Evolutionary conservation across 2,797 vertebrate species (phyloP).

Genomic region (Hipposideros larvatus): DNA sequence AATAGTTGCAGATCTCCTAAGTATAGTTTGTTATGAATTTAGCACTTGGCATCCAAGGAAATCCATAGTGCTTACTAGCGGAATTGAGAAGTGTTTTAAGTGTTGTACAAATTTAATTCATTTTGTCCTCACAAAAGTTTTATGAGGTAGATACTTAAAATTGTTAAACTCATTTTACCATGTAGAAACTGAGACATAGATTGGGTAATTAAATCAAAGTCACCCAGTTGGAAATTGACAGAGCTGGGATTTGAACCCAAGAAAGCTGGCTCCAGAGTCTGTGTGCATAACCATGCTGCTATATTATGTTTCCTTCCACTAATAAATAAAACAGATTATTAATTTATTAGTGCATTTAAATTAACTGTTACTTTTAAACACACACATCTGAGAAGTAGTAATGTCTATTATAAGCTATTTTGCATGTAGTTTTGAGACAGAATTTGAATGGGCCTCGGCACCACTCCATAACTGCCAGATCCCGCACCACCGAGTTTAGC

Average conservation of each 20-base stretch:
- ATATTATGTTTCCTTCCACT: not conserved
- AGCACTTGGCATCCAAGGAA: not conserved
- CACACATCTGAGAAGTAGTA: not conserved
- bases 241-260: not conserved
- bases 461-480: too few relatives aligned
- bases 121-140: not conserved
- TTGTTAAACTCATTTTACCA: not conserved
- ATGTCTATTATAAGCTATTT: not conserved
- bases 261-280: not conserved
- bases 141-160: not conserved
- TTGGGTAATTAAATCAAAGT: not conserved
- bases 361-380: not conserved
- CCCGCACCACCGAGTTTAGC: too few relatives aligned
- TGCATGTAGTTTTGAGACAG: not conserved
- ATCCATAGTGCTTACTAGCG: not conserved
- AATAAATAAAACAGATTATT: not conserved
- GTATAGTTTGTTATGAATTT: not conserved
- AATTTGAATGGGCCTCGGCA: too few relatives aligned
- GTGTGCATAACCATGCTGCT: not conserved
- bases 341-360: not conserved
- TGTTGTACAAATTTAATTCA: not conserved
- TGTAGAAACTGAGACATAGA: not conserved
- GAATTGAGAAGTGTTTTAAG: not conserved
- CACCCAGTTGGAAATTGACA: not conserved
- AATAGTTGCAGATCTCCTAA: not conserved